phyloP scores from a whole-genome alignment of 2,888 invertebrate species.

The Mycalesis mineus region DNA sequence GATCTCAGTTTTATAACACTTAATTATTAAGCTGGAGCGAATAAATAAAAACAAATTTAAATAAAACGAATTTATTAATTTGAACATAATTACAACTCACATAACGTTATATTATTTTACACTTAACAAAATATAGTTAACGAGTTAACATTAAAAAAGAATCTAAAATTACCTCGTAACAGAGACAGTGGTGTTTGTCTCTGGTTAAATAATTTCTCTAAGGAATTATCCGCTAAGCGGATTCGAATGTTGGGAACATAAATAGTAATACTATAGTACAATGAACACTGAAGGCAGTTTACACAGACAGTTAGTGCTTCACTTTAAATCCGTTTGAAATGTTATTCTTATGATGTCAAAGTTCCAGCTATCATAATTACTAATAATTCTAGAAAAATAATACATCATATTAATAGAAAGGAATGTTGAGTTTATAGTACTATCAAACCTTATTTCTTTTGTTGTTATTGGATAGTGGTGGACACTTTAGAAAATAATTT shows the following conservation, averaged over 20 bases:
- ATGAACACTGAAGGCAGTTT: constrained; percentile 11
- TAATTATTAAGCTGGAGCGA: no score
- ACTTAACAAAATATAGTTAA: constrained; percentile 33
- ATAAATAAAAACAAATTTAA: not conserved
- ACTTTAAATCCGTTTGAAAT: no score
- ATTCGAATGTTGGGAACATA: constrained; percentile 20
- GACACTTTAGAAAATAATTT: no score
- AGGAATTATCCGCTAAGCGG: constrained; percentile 19
- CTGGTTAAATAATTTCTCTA: constrained; percentile 14
- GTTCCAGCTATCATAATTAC: no score
- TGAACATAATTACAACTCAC: constrained; percentile 30
- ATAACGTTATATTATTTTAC: constrained; percentile 37
- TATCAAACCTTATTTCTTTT: no score
- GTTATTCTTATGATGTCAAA: no score
- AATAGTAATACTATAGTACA: constrained; percentile 17
- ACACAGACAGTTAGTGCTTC: not conserved
- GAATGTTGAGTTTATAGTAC: not conserved
- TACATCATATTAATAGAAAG: not conserved
- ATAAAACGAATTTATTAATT: constrained; percentile 13
- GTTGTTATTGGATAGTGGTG: no score
- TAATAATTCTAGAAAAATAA: no score
- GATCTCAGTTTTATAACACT: no score
- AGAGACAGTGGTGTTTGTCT: constrained; percentile 8
- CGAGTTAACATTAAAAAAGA: constrained; percentile 22
- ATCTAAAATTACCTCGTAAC: constrained; percentile 24